Evolutionary conservation across 2,113 vertebrate species (phyloP), one percentile per base, ranked within the genome.

Genomic region (Notarius quadriscutis): DNA sequence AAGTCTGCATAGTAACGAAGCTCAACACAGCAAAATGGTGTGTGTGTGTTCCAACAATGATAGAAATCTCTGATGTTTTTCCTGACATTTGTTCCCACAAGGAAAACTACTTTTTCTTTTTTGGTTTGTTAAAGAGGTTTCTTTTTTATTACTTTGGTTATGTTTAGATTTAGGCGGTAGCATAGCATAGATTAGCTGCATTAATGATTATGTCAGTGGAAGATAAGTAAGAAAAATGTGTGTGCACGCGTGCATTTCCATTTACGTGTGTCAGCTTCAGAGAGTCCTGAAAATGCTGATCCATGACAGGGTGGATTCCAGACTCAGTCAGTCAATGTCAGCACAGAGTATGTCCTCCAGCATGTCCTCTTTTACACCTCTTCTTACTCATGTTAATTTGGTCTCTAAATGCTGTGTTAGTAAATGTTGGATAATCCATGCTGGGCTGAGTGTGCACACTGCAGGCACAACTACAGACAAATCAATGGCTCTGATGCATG

Each of bases 321-420:
- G 74, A 91, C 88, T 91, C 92, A 92, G 89, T 94, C 93, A 93
- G 88, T 94, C 93, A 94, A 87, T 50, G 89, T 93, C 90, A 91
- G 77, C 22, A 89, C 78, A 62, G 82, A 86, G 67, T 83, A 82
- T 77, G 71, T 75, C 67, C 22, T 65, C 27, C 80, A 83, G 53
- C 41, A 55, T 58, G 84, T 53, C 69, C 53, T 81, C 11, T 67
- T 57, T n/a, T 69, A 71, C 51, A 55, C 34, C 62, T 67, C 30
- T 10, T 81, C 63, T 58, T 79, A 27, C 65, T 81, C 22, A 7
- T 65, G 57, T 58, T 58, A 20, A 58, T 81, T 69, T 57, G 62
- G 27, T 34, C 51, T 58, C 62, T n/a, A 57, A 81, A 81, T 67
- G 34, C 20, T 80, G 20, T 83, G 67, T 84, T 81, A 81, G 78